Evolutionary conservation across 2,113 vertebrate species (phyloP), one percentile per base, ranked within the genome.

Genomic region (Paramisgurnus dabryanus): DNA sequence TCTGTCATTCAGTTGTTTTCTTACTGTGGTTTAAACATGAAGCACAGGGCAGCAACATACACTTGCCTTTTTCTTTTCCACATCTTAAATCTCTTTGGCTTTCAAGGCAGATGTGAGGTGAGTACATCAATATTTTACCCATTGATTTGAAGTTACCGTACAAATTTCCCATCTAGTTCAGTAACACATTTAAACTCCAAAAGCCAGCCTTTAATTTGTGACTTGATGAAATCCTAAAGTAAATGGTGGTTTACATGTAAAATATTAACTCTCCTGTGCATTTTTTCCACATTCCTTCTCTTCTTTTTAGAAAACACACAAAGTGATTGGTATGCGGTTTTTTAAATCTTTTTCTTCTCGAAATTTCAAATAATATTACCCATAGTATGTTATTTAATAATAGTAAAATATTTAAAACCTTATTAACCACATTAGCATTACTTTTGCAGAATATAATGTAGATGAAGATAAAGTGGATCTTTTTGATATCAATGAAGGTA

Each of bases 401-500:
- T 43, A 17, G 17, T n/a, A 12, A 39, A 41, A 6, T 7, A 82
- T 71, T 76, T 0, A 65, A 17, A 79, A 74, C 73, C 6, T 69
- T 60, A 67, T 67, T 40, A 57, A 5, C 8, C 80, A 49, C 22
- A 68, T 68, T 80, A 15, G 0, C 47, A 89, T 78, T 86, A 85
- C 6, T 91, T 87, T 66, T 8, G 55, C 90, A 95, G 93, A 95
- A 78, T 87, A 91, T 87, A 94, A 97, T 8, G 57, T 97, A 47
- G 97, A 98, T 17, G 90, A 86, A 67, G 96, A 95, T 87, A 84
- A 84, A 61, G 91, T 95, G 77, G 97, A 98, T 85, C 96, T 99
- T 89, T 95, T 98, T 40, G 92, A 98, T 84, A 95, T 98, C 84
- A 99, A 98, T 84, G 89, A 95, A 95, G 96, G 97, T 98, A 77